Percentiles rank a stretch among this genome's conserved stretches.
These are phyloP conservation scores for Falco novaeseelandiae DNA, from an alignment of 2,797 vertebrate genomes.

Conservation along the genomic window DNA sequence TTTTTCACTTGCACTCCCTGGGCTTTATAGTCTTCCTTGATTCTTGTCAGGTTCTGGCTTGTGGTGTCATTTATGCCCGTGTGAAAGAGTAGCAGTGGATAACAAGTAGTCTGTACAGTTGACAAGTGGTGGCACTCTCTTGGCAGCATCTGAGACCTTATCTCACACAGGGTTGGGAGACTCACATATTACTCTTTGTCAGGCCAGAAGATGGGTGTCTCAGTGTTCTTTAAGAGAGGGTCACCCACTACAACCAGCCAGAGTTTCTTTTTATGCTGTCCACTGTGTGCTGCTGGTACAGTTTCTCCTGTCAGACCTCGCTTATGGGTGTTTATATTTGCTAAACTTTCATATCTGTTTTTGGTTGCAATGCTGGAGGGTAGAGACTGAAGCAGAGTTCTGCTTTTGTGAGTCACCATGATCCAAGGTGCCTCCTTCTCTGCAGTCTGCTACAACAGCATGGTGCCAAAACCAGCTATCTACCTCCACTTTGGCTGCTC, in stretches of 20 bases:
- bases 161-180: too few relatives aligned
- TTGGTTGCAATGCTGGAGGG: background rate
- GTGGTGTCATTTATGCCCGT: background rate
- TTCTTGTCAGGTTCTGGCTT: background rate
- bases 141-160: background rate
- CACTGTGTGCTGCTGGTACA: background rate
- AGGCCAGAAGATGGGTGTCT: background rate
- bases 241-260: background rate
- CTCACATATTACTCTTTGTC: too few relatives aligned
- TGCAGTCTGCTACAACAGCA: background rate
- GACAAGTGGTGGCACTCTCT: background rate
- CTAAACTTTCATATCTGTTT: background rate
- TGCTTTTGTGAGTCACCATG: background rate
- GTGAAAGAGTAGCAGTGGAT: background rate
- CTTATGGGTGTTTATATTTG: background rate
- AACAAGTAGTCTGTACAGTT: background rate
- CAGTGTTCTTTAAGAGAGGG: background rate
- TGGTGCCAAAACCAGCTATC: background rate
- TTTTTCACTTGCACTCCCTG: background rate
- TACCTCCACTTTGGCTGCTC: too few relatives aligned
- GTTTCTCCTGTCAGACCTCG: background rate
- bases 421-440: background rate
- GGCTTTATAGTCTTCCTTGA: background rate
- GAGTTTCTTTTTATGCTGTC: background rate
- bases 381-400: background rate